Evolutionary conservation across 2,113 vertebrate species (phyloP), one percentile per base, ranked within the genome.

Genomic region (Tetraodon nigroviridis): DNA sequence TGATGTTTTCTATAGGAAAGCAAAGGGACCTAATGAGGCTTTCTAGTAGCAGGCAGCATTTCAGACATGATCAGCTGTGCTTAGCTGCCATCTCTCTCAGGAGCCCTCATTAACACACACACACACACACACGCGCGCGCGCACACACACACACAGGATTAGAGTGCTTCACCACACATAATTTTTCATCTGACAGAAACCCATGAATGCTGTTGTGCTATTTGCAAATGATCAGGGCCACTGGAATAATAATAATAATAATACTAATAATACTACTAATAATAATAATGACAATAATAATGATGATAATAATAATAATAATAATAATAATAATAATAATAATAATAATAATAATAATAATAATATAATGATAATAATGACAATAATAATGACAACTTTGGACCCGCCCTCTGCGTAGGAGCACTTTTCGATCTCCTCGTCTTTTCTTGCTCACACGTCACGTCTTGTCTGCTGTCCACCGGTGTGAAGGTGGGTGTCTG

Each of bases 1-100:
- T 87, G 78, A 85, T 90, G 85, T 87, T 84, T 37, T 86, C 83
- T 84, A 85, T 84, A 74, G 71, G 78, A 80, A 77, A 84, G 84
- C 83, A 86, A 87, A 89, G 86, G 84, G 53, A 80, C 80, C 84
- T 89, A 88, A 90, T 90, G 84, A 89, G 84, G 82, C 80, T 86
- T 88, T 88, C 83, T 73, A 87, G 85, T 84, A 86, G 82, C 79
- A 80, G 82, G 78, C 85, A 84, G 82, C 76, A 79, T 87, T 86
- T 89, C 83, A 89, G 86, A 86, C 85, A 87, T 87, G 80, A 88
- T 89, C 87, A 86, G 82, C 74, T 88, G 84, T 81, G 86, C 84
- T 86, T 77, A 73, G 81, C 85, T 86, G 81, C 76, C 79, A 83
- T 83, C 79, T 79, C 84, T 80, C 80, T 87, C 83, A 85, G 88